Conservation (phyloP, 2,113 vertebrate genomes). For the Drymodes brunneopygia region DNA sequence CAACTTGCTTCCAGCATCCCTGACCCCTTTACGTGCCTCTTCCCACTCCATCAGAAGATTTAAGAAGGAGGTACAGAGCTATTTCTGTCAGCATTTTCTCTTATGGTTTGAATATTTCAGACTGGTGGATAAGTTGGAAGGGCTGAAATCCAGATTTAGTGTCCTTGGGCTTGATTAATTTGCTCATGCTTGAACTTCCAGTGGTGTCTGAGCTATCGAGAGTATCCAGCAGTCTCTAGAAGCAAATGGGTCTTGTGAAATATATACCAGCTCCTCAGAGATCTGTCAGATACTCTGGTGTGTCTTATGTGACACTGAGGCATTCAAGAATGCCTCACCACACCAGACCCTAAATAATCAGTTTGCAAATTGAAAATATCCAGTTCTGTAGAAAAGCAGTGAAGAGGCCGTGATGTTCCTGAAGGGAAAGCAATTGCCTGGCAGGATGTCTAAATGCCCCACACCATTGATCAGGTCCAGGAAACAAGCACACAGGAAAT, state of each 20-base stretch:
- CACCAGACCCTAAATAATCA: neutral
- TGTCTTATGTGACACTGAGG: neutral
- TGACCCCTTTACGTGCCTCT: neutral
- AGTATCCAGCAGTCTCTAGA: neutral
- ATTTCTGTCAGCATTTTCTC: neutral
- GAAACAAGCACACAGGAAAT: neutral
- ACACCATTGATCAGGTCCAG: neutral
- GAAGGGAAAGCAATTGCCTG: neutral
- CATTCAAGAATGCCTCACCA: neutral
- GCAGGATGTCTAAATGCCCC: neutral
- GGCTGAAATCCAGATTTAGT: neutral
- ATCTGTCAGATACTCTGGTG: neutral
- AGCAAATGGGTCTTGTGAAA: neutral
- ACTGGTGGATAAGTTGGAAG: neutral
- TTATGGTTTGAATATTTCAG: neutral
- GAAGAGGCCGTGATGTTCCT: neutral
- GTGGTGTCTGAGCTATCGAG: neutral
- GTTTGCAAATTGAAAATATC: neutral
- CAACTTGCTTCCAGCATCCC: neutral
- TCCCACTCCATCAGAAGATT: neutral
- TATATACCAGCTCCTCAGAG: neutral
- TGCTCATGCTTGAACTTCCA: neutral
- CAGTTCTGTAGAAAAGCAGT: neutral
- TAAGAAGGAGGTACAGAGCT: neutral
- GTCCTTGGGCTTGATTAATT: neutral